phyloP scores from a whole-genome alignment of 2,888 invertebrate species.

The Malachius bipustulatus region DNA sequence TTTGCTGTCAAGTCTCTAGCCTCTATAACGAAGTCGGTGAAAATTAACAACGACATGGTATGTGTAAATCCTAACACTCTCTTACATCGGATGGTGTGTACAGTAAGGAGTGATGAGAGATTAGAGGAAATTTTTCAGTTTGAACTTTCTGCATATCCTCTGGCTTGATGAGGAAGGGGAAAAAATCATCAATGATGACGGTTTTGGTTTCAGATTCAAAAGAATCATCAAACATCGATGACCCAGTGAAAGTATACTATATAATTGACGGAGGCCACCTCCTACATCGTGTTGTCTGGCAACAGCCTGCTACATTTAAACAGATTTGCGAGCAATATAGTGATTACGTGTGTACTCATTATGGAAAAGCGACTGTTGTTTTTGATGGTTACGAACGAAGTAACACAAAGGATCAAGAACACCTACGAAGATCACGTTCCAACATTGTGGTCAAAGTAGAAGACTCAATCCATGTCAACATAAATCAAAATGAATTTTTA shows the following conservation, averaged over 20 bases:
- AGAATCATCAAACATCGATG: background rate
- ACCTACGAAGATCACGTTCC: background rate
- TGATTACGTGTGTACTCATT: background rate
- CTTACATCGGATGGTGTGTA: constrained; percentile 2
- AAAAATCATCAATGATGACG: background rate
- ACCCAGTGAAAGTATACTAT: background rate
- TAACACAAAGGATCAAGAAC: background rate
- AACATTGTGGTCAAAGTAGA: background rate
- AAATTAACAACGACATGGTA: background rate
- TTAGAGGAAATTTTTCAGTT: background rate
- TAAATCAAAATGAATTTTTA: background rate
- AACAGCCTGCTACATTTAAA: background rate
- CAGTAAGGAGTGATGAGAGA: background rate
- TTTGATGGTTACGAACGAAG: background rate
- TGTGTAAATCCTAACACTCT: constrained; percentile 3
- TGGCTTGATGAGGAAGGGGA: constrained; percentile 1
- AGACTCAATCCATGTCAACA: background rate
- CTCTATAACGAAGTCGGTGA: background rate
- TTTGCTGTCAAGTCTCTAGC: constrained; percentile 2
- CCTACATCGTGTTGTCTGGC: background rate
- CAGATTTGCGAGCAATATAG: constrained; percentile 1
- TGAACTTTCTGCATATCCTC: constrained; percentile 1
- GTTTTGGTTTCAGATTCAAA: constrained; percentile 2
- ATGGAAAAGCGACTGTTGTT: constrained; percentile 1
- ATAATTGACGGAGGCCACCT: background rate